Evolutionary conservation across 1,140 invertebrate species (phyloP), one percentile per base, ranked within the genome.

Genomic region (Calycopis cecrops): DNA sequence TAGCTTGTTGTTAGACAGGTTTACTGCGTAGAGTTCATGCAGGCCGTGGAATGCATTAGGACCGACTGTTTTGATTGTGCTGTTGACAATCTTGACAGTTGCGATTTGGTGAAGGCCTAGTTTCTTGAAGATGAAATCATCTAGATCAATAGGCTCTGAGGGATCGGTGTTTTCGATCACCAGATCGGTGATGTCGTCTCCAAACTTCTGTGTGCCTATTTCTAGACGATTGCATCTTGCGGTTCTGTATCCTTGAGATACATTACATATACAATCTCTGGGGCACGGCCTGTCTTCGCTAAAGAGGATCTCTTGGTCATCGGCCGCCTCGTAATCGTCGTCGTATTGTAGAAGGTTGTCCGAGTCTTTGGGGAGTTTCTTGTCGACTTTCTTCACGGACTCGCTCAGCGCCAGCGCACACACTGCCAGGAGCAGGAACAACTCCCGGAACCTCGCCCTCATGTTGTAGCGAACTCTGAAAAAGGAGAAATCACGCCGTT

Each of bases 11-110:
- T 91, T 89, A 0, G 92, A 92, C 33, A 94, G 76, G 63, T 93
- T 93, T 0, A 94, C 88, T 2, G 91, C 88, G 54, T 91, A 92
- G 0, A 94, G 79, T 49, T 92, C 90, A 9, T 89, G 69, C 10
- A 93, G 76, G 0, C 91, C 92, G 40, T 90, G 85, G 77, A 94
- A 94, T 0, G 92, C 92, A 9, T 88, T 91, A 2, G 86, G 79
- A 59, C 86, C 86, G 58, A 91, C 77, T 48, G 79, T 87, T 16
- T 77, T 77, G 57, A 91, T 88, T 14, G 88, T 88, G 63, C 89
- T 90, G 65, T 90, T 90, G 10, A 88, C 86, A 57, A 91, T 91
- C 71, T 90, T 90, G 8, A 91, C 85, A 2, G 89, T 90, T 3
- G 88, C 83, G 3, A 91, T 78, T 61, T 87, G 79, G 69, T 89